phyloP scores from a whole-genome alignment of 2,113 vertebrate species.

The Actenoides hombroni region DNA sequence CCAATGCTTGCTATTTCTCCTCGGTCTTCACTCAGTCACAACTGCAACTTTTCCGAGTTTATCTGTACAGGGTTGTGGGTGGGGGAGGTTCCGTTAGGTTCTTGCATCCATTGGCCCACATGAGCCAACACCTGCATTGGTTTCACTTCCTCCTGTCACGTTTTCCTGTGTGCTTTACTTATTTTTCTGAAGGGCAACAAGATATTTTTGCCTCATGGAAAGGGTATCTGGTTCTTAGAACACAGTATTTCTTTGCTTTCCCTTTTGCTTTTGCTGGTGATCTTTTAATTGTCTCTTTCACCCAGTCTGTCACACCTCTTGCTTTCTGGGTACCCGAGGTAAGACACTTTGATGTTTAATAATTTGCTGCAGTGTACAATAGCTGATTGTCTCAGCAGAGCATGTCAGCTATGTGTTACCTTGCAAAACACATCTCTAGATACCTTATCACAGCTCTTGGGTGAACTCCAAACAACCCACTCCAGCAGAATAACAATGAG shows the following conservation, averaged over 20 bases:
- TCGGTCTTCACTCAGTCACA: not conserved
- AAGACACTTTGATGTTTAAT: not conserved
- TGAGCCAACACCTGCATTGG: not conserved
- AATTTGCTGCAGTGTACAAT: not conserved
- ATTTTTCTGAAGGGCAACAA: not conserved
- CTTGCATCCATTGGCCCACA: not conserved
- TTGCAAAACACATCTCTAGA: not conserved
- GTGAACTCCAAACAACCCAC: not conserved
- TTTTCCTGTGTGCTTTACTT: not conserved
- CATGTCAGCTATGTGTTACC: not conserved
- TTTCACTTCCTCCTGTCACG: not conserved
- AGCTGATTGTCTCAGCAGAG: not conserved
- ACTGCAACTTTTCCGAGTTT: not conserved
- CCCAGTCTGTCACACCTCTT: not conserved
- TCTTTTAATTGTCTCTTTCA: not conserved
- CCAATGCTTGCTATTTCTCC: not conserved
- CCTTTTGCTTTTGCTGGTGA: not conserved
- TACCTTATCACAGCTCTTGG: not conserved
- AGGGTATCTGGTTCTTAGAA: not conserved
- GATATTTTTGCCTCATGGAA: not conserved
- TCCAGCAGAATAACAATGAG: not conserved
- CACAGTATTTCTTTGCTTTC: not conserved
- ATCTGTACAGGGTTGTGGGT: rapidly evolving
- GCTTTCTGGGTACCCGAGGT: not conserved
- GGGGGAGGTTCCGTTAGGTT: not conserved